Evolutionary conservation across 1,140 invertebrate genomes (phyloP), one percentile per base, ranked within the genome.

Genomic region (Atta texana): DNA sequence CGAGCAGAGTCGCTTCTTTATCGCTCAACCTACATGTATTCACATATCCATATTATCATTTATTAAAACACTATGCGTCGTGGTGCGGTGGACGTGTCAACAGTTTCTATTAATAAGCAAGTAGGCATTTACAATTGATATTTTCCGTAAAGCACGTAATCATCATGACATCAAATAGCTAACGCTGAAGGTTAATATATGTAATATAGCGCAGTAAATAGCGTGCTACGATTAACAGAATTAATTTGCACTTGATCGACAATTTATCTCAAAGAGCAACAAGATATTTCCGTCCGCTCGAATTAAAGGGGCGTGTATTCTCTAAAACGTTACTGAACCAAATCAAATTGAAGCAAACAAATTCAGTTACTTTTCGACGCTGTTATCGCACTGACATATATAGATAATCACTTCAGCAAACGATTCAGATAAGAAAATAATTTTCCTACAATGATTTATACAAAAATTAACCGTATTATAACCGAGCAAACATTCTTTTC

Each of bases 251-350:
- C 64, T 59, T 28, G 53, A 82, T 74, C 68, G 39, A 49, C 24
- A 57, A 84, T 75, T 74, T 74, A 74, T 63, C 55, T 34, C n/a
- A 4, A 63, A 21, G 39, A 34, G 69, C 24, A 75, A 75, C 28
- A 44, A 39, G 34, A 82, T 72, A 68, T n/a, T 59, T 66, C 53
- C 18, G 61, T n/a, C 34, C 28, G 86, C 14, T 44, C 6, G 21
- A 57, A 75, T 84, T 88, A 88, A 88, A 88, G 71, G 21, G 63
- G 61, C 55, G 12, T 77, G 57, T 39, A 49, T 84, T 75, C 44
- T 51, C 55, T 31, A 44, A 69, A 74, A 44, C 44, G 16, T 34
- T 28, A 18, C 16, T 3, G 31, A 87, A 87, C 21, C 24, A 0
- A 63, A 18, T 84, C 49, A 39, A 69, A 18, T 12, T 3, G n/a